A percentile compares a stretch with the other conserved stretches of the same genome.
phyloP scores from a whole-genome alignment of 2,113 vertebrate species.

The Lutjanus erythropterus region DNA sequence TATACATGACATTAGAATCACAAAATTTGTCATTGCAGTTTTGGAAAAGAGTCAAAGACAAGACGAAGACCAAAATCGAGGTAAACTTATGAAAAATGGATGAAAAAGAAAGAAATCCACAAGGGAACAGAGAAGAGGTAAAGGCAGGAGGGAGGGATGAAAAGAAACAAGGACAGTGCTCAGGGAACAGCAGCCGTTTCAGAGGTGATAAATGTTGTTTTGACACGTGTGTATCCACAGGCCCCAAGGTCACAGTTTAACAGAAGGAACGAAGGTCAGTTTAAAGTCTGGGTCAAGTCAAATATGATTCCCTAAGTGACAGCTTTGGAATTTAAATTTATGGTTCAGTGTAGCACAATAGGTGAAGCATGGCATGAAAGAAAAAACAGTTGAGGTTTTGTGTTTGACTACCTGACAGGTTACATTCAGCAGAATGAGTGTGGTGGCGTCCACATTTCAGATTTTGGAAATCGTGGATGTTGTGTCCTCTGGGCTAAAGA shows the following conservation, averaged over 20 bases:
- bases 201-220: slow-evolving; percentile 79
- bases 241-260: slow-evolving; percentile 64
- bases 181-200: slow-evolving; percentile 34
- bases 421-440: background rate
- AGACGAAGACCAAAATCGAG: background rate
- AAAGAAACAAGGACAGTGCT: slow-evolving; percentile 41
- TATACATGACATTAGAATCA: background rate
- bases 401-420: slow-evolving; percentile 9
- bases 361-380: slow-evolving; percentile 13
- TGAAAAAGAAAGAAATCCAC: background rate
- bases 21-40: background rate
- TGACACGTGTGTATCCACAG: slow-evolving; percentile 72
- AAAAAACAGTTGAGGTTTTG: background rate
- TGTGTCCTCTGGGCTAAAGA: too few species aligned
- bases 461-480: too few species aligned
- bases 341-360: slow-evolving; percentile 11
- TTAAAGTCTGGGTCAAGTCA: slow-evolving; percentile 65
- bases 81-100: background rate
- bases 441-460: too few species aligned
- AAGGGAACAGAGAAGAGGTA: slow-evolving; percentile 23
- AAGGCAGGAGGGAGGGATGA: slow-evolving; percentile 16
- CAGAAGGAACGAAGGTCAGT: slow-evolving; percentile 62
- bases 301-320: slow-evolving; percentile 67
- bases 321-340: slow-evolving; percentile 36
- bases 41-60: background rate